Evolutionary conservation across 2,888 invertebrate genomes (phyloP), one percentile per base, ranked within the genome.

Genomic region (Emmelina monodactyla): DNA sequence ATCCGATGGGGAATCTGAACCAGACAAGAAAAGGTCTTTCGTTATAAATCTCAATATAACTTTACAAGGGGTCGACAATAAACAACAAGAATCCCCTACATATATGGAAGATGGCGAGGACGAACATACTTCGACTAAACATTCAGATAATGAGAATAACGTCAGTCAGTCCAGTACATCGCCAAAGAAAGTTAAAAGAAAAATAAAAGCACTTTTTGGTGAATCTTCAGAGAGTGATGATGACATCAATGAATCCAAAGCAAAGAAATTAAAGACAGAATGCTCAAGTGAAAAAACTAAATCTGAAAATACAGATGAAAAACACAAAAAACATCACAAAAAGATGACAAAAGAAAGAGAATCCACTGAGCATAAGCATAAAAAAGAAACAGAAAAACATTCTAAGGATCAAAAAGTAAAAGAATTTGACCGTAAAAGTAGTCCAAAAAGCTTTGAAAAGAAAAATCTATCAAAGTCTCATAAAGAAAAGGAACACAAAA

Each of bases 201-300:
- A 73, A 67, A 63, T 81, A 12, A 66, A 80, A 58, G 79, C 64
- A 33, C 59, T 83, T 5, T 82, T 82, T 54, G 82, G 82, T 2
- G 82, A 82, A 40, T 78, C 80, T 4, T 76, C 78, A 1, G 80
- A 73, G 3, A 73, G 72, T 42, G 78, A 79, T 15, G 41, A 41
- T 9, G 70, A 72, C 41, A 29, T 36, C 22, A 47, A 49, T 37
- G 42, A 25, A 25, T 7, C 25, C n/a, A 3, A 25, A 25, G 25
- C 25, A 48, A 68, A 57, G 62, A 53, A 50, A 37, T 32, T 2
- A 68, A 66, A 53, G 46, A 45, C 30, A 44, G 43, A 13, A 44
- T 51, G 32, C 40, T 40, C 9, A 10, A 25, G 11, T 3, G 25
- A 25, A 10, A 25, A 25, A 25, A 9, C n/a, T 3, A 25, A 25